Evolutionary conservation across 2,888 invertebrate genomes (phyloP), one percentile per base, ranked within the genome.

Genomic region (Ectemnius lituratus): DNA sequence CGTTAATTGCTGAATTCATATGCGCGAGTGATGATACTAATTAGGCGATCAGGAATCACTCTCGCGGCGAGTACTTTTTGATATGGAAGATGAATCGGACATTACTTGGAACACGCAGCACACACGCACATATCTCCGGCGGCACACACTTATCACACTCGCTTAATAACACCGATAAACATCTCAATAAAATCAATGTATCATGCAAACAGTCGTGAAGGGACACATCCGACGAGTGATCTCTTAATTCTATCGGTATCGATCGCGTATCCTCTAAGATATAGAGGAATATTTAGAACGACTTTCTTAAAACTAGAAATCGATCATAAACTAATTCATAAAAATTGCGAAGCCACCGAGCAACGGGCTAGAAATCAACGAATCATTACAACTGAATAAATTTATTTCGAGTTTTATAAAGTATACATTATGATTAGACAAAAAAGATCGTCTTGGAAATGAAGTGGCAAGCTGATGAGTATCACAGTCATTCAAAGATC

Each of bases 101-200:
- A 37, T 37, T 37, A 37, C 5, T 37, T 37, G 8, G 37, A 37
- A 8, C 37, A 37, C 37, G 37, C 37, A 23, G 23, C 23, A 23
- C 23, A 23, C 23, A 23, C 23, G 23, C 23, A 23, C 23, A 23
- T 23, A 6, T 37, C 37, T 37, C 37, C 37, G 6, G 8, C n/a
- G 64, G 23, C 70, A 66, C 66, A 72, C 20, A 37, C 67, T 8
- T 27, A 52, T 47, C 77, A 56, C 56, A 28, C 70, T 47, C 47
- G 47, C 23, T 57, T 63, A 49, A 59, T 75, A 84, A 83, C 80
- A 76, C 59, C 70, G 73, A 82, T 85, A 83, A 82, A 83, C 75
- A 77, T 85, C 62, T 83, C 62, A 75, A 85, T 85, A 80, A 84
- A 83, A 79, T 80, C 65, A 83, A 81, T 85, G 37, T 11, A 70